A percentile compares a stretch with the other conserved stretches of the same genome.
These are phyloP conservation scores for Chymomyza caudatula DNA, from an alignment of 2,888 invertebrate species.

Conservation along the genomic window DNA sequence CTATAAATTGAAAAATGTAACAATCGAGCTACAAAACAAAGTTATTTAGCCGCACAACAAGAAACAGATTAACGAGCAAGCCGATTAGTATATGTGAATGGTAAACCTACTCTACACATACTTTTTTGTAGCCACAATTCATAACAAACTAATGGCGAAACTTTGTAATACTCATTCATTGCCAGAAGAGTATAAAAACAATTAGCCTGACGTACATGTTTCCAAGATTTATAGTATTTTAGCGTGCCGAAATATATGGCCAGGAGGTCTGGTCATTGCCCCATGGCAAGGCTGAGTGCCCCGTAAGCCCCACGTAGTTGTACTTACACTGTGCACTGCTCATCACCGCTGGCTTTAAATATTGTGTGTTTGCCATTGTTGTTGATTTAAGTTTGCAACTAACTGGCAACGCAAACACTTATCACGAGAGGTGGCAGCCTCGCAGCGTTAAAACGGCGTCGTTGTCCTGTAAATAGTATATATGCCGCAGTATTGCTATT, in stretches of 20 bases:
- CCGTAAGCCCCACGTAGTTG: too few relatives aligned
- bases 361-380: background rate
- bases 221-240: background rate
- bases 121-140: too few relatives aligned
- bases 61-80: too few relatives aligned
- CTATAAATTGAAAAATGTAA: too few relatives aligned
- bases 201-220: background rate
- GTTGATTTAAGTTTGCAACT: background rate
- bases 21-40: too few relatives aligned
- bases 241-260: background rate
- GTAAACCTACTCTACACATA: too few relatives aligned
- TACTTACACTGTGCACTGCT: background rate
- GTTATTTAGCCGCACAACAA: too few relatives aligned
- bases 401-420: background rate
- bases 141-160: background rate
- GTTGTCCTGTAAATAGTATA: conserved; percentile 3
- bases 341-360: background rate
- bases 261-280: background rate
- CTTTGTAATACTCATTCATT: background rate
- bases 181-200: background rate
- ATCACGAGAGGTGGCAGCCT: background rate
- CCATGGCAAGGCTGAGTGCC: background rate
- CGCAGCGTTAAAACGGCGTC: background rate
- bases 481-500: background rate
- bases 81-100: too few relatives aligned